These are phyloP conservation scores for Acanthoscelides obtectus DNA, from an alignment of 2,888 invertebrate genomes.

Conservation along the genomic window DNA sequence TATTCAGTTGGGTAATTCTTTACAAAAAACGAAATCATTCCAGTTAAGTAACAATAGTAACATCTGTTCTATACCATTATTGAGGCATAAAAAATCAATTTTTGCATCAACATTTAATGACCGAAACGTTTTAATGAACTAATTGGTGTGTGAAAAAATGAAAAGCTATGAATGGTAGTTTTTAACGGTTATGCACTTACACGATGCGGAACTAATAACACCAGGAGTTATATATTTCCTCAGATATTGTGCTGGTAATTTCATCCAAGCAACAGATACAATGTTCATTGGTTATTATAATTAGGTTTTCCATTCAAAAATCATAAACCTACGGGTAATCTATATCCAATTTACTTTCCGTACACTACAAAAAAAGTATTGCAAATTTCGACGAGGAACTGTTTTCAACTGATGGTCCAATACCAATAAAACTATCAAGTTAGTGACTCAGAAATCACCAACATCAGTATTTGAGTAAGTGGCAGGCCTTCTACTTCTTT, in stretches of 20 bases:
- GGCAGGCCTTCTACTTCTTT: too few relatives aligned
- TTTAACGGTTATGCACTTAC: neutral
- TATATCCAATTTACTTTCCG: too few relatives aligned
- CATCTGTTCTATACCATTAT: neutral
- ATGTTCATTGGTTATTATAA: neutral
- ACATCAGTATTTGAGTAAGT: too few relatives aligned
- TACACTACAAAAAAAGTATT: too few relatives aligned
- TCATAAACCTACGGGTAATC: neutral
- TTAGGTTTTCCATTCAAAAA: neutral
- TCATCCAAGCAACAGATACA: neutral
- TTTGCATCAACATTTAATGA: neutral
- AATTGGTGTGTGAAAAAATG: neutral
- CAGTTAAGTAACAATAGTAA: neutral
- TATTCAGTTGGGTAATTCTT: neutral
- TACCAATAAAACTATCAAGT: too few relatives aligned
- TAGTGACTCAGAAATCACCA: too few relatives aligned
- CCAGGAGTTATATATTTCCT: neutral
- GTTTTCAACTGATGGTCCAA: too few relatives aligned
- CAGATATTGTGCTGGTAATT: neutral
- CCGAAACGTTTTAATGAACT: neutral
- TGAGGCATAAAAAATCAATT: neutral
- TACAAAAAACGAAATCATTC: neutral
- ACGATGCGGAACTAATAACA: neutral
- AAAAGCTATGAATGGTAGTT: neutral
- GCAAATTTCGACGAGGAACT: too few relatives aligned